These are phyloP conservation scores for Hydropsyche tenuis DNA, from an alignment of 1,140 invertebrate genomes.

Conservation along the genomic window DNA sequence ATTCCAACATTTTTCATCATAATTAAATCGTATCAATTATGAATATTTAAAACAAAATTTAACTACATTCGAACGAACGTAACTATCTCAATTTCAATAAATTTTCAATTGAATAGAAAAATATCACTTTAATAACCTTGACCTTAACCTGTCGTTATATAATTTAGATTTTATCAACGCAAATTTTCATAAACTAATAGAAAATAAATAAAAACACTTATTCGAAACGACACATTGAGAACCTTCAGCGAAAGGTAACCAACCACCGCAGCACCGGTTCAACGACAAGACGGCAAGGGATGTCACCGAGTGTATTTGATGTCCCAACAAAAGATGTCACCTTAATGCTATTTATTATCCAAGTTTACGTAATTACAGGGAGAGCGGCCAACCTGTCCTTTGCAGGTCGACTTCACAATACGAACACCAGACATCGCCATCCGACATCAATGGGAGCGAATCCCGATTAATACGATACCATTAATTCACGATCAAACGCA, in stretches of 20 bases:
- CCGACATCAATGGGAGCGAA: not conserved
- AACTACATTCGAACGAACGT: too few relatives aligned
- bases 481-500: not conserved
- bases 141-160: too few relatives aligned
- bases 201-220: not conserved
- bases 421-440: conserved; percentile 5
- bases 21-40: too few relatives aligned
- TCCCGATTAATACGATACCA: conserved; percentile 4
- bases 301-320: conserved; percentile 40
- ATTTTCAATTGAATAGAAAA: too few relatives aligned
- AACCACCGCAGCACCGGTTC: not conserved
- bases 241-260: too few relatives aligned
- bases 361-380: conserved; percentile 49
- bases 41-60: too few relatives aligned
- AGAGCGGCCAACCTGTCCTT: conserved; percentile 31
- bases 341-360: conserved; percentile 49
- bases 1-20: too few relatives aligned
- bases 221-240: too few relatives aligned
- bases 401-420: conserved; percentile 31
- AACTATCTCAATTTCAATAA: too few relatives aligned
- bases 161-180: too few relatives aligned
- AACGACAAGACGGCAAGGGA: conserved; percentile 2
- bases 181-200: not conserved
- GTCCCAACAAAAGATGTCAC: conserved; percentile 48
- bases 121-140: too few relatives aligned